A percentile compares a stretch with the other conserved stretches of the same genome.
Evolutionary conservation across 2,888 invertebrate genomes (phyloP).

Genomic region (Luperina testacea): DNA sequence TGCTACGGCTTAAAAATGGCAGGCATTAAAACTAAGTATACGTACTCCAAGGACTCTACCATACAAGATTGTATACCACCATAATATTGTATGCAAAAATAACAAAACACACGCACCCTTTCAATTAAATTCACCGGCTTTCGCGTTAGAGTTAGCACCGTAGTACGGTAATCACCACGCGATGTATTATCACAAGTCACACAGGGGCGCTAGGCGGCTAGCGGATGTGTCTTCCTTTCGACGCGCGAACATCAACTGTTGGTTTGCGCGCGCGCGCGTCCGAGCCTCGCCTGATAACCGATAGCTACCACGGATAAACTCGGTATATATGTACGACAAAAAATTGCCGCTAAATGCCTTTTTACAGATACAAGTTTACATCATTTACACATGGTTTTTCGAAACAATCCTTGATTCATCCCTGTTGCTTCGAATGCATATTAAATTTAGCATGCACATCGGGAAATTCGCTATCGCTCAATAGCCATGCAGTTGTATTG

Average conservation of each 20-base stretch:
- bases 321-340: slow-evolving; percentile 74
- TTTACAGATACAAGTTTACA: slow-evolving; percentile 58
- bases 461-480: slow-evolving; percentile 31
- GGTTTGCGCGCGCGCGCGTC: slow-evolving; percentile 77
- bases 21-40: slow-evolving; percentile 57
- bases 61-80: slow-evolving; percentile 52
- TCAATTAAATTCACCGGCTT: slow-evolving; percentile 70
- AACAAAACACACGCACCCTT: slow-evolving; percentile 82
- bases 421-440: slow-evolving; percentile 28
- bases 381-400: slow-evolving; percentile 60
- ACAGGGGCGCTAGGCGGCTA: slow-evolving; percentile 76
- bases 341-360: slow-evolving; percentile 73
- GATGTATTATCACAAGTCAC: slow-evolving; percentile 79
- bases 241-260: slow-evolving; percentile 89
- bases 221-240: slow-evolving; percentile 88
- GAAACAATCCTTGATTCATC: slow-evolving; percentile 51
- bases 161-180: slow-evolving; percentile 75
- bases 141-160: slow-evolving; percentile 67
- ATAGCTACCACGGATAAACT: slow-evolving; percentile 82
- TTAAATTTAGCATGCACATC: slow-evolving; percentile 59
- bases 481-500: slow-evolving; percentile 43
- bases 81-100: slow-evolving; percentile 58
- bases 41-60: slow-evolving; percentile 54
- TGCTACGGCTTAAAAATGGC: slow-evolving; percentile 41
- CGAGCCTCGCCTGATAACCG: slow-evolving; percentile 83